A percentile compares a stretch with the other conserved stretches of the same genome.
phyloP scores from a whole-genome alignment of 2,888 invertebrate species.

The Cryptocheilus praepositus region DNA sequence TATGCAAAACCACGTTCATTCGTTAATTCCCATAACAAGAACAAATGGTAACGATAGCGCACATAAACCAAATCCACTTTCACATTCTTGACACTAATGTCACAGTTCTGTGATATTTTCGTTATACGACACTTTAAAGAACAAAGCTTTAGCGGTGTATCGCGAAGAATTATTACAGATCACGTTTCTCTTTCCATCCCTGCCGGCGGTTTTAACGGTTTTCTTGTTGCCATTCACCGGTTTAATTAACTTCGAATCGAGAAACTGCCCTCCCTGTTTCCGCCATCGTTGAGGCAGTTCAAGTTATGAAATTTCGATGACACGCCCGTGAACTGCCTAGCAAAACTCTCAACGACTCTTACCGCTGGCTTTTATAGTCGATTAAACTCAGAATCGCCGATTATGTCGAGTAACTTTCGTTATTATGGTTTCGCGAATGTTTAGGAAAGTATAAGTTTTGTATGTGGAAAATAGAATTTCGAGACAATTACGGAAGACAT shows the following conservation, averaged over 20 bases:
- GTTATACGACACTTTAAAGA: too few species aligned
- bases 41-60: too few species aligned
- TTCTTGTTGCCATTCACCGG: conserved; percentile 33
- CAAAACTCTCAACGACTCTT: too few species aligned
- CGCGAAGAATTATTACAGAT: conserved; percentile 25
- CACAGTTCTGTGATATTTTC: too few species aligned
- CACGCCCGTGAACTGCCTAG: conserved; percentile 19
- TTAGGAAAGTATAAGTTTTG: neutral
- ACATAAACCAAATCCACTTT: too few species aligned
- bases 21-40: too few species aligned
- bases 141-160: too few species aligned
- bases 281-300: conserved; percentile 9
- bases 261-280: conserved; percentile 31
- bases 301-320: conserved; percentile 59
- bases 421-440: conserved; percentile 28
- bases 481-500: neutral
- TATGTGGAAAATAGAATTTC: neutral
- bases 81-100: too few species aligned
- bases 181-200: conserved; percentile 18
- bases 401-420: conserved; percentile 24
- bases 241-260: conserved; percentile 60
- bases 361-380: conserved; percentile 29
- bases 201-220: conserved; percentile 14
- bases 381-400: conserved; percentile 40
- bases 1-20: too few species aligned